Evolutionary conservation across 2,113 vertebrate genomes (phyloP).

Genomic region (Xiphophorus couchianus): DNA sequence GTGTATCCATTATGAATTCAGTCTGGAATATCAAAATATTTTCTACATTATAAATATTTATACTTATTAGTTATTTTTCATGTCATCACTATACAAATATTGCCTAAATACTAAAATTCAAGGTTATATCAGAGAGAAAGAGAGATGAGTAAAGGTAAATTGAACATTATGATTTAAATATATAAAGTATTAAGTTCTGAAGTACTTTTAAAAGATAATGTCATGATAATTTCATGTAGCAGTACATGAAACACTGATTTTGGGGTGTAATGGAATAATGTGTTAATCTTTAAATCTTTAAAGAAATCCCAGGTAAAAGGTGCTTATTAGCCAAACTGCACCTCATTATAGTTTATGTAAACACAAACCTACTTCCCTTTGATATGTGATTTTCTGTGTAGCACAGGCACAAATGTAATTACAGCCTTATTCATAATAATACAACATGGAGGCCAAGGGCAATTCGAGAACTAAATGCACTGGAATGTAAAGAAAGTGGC

Average conservation of each 20-base stretch:
- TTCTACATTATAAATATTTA: neutral
- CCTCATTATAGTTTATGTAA: neutral
- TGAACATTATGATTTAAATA: neutral
- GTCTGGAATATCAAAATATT: neutral
- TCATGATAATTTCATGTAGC: neutral
- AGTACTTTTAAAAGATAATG: neutral
- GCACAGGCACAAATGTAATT: constrained; percentile 3
- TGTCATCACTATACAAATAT: neutral
- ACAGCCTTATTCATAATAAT: constrained; percentile 26
- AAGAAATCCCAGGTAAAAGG: neutral
- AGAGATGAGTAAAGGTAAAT: neutral
- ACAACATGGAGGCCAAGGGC: constrained; percentile 22
- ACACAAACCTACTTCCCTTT: neutral
- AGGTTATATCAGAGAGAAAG: neutral
- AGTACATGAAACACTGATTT: neutral
- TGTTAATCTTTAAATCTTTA: neutral
- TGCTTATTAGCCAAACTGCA: neutral
- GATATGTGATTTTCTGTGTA: neutral
- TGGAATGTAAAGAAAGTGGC: constrained; percentile 33
- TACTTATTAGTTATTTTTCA: neutral
- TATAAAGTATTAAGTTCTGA: neutral
- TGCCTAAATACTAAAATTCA: neutral
- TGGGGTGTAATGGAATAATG: neutral
- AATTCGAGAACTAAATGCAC: constrained; percentile 38
- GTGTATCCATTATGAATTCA: neutral